Conservation (phyloP, 2,113 vertebrate species). For the Chlorodrepanis virens region DNA sequence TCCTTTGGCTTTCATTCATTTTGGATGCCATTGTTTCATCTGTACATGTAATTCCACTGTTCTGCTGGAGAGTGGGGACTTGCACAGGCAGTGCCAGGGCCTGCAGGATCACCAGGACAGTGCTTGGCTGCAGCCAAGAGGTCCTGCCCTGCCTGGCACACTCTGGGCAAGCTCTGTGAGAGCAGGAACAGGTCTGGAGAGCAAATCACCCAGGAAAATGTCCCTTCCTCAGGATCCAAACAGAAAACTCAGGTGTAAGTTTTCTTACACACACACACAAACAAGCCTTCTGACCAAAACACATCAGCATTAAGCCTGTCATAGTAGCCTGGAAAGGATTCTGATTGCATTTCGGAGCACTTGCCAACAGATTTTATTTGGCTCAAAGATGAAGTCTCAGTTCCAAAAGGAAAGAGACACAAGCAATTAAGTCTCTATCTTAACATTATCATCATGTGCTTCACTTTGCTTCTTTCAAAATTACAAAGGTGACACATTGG, state of each 20-base stretch:
- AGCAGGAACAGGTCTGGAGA: background rate
- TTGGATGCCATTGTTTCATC: background rate
- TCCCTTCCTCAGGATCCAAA: background rate
- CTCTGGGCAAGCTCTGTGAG: fast-evolving
- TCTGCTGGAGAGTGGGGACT: background rate
- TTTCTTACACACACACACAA: background rate
- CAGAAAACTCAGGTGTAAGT: background rate
- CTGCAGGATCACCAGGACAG: background rate
- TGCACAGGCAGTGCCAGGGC: background rate
- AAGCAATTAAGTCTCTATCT: background rate
- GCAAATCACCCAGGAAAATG: background rate
- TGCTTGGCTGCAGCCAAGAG: background rate
- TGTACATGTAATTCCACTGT: background rate
- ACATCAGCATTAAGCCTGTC: background rate
- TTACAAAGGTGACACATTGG: background rate
- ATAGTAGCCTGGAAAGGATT: background rate
- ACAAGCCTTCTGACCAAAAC: background rate
- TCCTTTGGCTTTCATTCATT: background rate
- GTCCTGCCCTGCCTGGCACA: background rate
- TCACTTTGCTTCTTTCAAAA: background rate
- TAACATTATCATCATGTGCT: background rate
- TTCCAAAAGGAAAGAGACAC: background rate
- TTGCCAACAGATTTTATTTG: background rate
- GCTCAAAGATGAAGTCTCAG: background rate
- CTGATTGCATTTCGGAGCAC: background rate